Percentiles rank a stretch among this genome's conserved stretches.
Conservation (phyloP, 2,113 vertebrate species). For the Oreochromis niloticus region DNA sequence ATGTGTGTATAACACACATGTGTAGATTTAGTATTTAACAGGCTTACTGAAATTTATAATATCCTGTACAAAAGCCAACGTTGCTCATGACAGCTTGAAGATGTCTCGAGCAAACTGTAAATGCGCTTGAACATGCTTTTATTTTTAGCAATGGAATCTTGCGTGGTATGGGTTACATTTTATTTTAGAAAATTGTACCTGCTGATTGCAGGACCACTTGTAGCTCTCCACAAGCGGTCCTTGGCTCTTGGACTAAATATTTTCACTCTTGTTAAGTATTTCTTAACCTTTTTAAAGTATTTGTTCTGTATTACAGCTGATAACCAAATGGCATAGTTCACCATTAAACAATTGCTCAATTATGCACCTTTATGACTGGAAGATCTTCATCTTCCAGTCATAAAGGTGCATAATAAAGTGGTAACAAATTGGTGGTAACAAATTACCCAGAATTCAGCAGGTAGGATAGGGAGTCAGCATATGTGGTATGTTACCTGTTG, state of each 20-base stretch:
- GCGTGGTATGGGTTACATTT: neutral
- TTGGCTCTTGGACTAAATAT: neutral
- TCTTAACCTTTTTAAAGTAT: neutral
- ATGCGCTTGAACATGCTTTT: fast-evolving
- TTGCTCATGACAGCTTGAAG: neutral
- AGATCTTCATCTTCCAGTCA: neutral
- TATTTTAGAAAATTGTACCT: neutral
- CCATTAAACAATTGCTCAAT: neutral
- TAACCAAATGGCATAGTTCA: neutral
- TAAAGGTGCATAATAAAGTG: neutral
- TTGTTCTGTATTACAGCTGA: neutral
- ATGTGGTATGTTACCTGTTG: constrained; percentile 81
- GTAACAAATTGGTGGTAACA: neutral
- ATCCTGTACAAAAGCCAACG: neutral
- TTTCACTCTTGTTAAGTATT: neutral
- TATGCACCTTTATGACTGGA: neutral
- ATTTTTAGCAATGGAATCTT: too few species aligned
- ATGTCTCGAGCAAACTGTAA: neutral
- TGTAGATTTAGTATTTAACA: neutral
- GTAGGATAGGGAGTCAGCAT: neutral
- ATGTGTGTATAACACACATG: fast-evolving
- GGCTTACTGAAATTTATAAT: neutral
- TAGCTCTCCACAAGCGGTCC: neutral
- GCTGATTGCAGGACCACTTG: neutral
- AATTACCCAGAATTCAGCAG: neutral